phyloP scores from a whole-genome alignment of 2,888 invertebrate genomes.

The Drosophila picticornis region DNA sequence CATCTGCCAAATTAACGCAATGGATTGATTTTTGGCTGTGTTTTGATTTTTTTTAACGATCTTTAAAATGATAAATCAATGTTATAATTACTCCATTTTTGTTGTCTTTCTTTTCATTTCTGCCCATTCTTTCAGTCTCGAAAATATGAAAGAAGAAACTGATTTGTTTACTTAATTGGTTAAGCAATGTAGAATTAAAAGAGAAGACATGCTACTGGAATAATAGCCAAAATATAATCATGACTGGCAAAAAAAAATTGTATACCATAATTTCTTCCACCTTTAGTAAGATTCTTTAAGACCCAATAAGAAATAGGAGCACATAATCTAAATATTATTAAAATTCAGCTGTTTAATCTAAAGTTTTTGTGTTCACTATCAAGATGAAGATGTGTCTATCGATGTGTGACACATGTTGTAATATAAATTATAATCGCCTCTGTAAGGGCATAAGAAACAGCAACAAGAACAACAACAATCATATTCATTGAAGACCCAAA shows the following conservation, averaged over 20 bases:
- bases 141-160: neutral
- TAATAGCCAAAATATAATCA: neutral
- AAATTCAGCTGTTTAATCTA: neutral
- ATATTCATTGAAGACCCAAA: constrained; percentile 13
- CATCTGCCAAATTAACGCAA: neutral
- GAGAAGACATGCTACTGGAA: neutral
- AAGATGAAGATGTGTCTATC: neutral
- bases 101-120: neutral
- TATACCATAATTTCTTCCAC: no score
- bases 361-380: neutral
- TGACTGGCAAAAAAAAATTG: constrained; percentile 1
- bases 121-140: neutral
- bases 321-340: neutral
- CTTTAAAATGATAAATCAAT: neutral
- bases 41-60: neutral
- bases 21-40: neutral
- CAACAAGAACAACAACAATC: constrained; percentile 21
- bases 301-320: neutral
- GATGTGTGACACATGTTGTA: neutral
- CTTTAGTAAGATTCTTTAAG: neutral
- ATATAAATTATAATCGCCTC: neutral
- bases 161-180: neutral
- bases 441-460: neutral
- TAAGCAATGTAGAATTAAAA: neutral
- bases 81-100: neutral